phyloP scores from a whole-genome alignment of 2,113 vertebrate species.

The Eptatretus burgeri region DNA sequence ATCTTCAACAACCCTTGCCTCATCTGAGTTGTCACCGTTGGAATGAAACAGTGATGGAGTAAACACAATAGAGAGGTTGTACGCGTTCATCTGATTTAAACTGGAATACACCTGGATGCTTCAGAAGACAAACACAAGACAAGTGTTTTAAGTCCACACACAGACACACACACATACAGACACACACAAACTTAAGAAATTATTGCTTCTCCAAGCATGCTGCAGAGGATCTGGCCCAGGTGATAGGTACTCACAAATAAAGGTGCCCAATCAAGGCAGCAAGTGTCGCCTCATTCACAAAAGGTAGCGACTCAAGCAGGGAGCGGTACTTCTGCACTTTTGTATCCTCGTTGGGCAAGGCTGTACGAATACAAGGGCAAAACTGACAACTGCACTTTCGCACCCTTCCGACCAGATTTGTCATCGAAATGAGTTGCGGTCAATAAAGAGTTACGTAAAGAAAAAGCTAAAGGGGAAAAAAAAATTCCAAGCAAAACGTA shows the following conservation, averaged over 20 bases:
- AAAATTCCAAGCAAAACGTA: too few relatives aligned
- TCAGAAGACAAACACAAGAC: neutral
- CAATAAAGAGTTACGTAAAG: too few relatives aligned
- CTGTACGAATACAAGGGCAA: too few relatives aligned
- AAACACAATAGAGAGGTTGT: slow-evolving; percentile 25
- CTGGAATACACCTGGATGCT: slow-evolving; percentile 24
- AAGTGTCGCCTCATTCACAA: slow-evolving; percentile 54
- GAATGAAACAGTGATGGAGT: slow-evolving; percentile 31
- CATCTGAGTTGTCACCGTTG: slow-evolving; percentile 61
- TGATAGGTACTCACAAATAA: slow-evolving; percentile 30
- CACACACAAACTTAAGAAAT: too few relatives aligned
- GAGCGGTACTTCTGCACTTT: slow-evolving; percentile 3
- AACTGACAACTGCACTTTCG: too few relatives aligned
- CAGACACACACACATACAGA: too few relatives aligned
- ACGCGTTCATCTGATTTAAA: slow-evolving; percentile 22
- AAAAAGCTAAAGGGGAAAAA: too few relatives aligned
- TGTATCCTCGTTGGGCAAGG: neutral
- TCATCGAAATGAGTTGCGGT: too few relatives aligned
- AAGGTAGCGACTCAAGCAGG: slow-evolving; percentile 42
- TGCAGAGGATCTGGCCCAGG: too few relatives aligned
- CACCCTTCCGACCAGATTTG: too few relatives aligned
- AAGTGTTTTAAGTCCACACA: too few relatives aligned
- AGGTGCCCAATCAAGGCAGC: slow-evolving; percentile 63
- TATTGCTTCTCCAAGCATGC: too few relatives aligned
- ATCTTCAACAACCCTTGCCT: slow-evolving; percentile 78